Conservation (phyloP, 2,888 invertebrate genomes). For the Drosophila austrosaltans region DNA sequence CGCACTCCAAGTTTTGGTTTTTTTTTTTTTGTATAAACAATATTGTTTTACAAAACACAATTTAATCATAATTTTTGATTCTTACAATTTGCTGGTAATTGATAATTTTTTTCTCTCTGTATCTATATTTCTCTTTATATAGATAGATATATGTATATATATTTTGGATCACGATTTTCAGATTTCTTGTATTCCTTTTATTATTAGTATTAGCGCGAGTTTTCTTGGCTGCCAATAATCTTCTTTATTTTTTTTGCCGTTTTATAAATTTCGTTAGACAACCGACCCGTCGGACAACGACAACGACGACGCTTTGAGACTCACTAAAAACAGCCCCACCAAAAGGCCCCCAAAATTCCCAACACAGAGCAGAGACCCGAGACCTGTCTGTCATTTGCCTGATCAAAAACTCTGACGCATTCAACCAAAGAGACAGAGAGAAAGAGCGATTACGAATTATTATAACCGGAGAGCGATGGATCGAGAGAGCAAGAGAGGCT, state of each 20-base stretch:
- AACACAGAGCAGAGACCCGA: background rate
- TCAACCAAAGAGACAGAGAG: conserved; percentile 20
- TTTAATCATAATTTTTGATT: conserved; percentile 51
- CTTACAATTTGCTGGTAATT: conserved; percentile 62
- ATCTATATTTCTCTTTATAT: background rate
- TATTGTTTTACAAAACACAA: conserved; percentile 39
- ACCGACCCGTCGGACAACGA: conserved; percentile 44
- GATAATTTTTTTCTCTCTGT: conserved; percentile 33
- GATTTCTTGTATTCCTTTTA: conserved; percentile 39
- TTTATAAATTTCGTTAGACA: conserved; percentile 59
- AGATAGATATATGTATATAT: conserved; percentile 17
- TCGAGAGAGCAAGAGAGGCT: background rate
- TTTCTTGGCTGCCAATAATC: conserved; percentile 40
- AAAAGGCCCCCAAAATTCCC: conserved; percentile 24
- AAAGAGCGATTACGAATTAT: background rate
- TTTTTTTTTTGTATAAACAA: conserved; percentile 39
- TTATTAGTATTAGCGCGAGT: conserved; percentile 55
- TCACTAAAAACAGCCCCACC: conserved; percentile 55
- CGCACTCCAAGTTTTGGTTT: conserved; percentile 49
- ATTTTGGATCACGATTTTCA: conserved; percentile 17
- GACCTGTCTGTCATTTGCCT: conserved; percentile 39
- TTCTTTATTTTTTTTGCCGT: conserved; percentile 40
- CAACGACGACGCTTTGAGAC: conserved; percentile 67
- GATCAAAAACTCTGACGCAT: conserved; percentile 56
- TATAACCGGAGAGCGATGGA: conserved; percentile 5